Evolutionary conservation across 2,888 invertebrate species (phyloP).

Genomic region (Latheticus oryzae): DNA sequence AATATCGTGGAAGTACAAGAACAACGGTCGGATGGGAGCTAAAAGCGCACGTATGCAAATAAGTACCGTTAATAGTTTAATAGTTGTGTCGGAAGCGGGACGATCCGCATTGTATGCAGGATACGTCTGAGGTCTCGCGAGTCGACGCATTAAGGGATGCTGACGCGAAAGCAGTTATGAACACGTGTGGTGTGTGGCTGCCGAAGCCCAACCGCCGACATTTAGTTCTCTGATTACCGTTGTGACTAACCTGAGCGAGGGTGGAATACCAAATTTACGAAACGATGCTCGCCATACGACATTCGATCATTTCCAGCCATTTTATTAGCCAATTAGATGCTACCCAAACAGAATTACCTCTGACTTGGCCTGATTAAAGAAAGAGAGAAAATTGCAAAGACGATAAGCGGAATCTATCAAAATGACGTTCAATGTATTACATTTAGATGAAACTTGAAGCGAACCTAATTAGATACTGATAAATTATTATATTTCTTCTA

Average conservation of each 20-base stretch:
- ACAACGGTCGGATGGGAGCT: slow-evolving; percentile 28
- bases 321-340: slow-evolving; percentile 1
- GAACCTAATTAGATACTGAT: too few relatives aligned
- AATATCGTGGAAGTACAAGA: slow-evolving; percentile 36
- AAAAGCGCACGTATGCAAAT: slow-evolving; percentile 54
- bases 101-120: slow-evolving; percentile 52
- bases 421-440: too few relatives aligned
- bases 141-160: slow-evolving; percentile 54
- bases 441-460: too few relatives aligned
- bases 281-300: slow-evolving; percentile 16
- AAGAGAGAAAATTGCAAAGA: too few relatives aligned
- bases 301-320: slow-evolving; percentile 15
- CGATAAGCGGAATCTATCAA: too few relatives aligned
- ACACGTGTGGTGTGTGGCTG: slow-evolving; percentile 59
- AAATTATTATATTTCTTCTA: too few relatives aligned
- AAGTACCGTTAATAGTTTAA: slow-evolving; percentile 59
- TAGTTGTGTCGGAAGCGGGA: slow-evolving; percentile 48
- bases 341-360: slow-evolving; percentile 6
- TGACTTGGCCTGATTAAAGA: too few relatives aligned
- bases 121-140: slow-evolving; percentile 51
- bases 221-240: slow-evolving; percentile 61
- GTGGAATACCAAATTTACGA: slow-evolving; percentile 51
- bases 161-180: slow-evolving; percentile 58
- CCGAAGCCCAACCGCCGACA: slow-evolving; percentile 50
- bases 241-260: slow-evolving; percentile 54